Evolutionary conservation across 2,888 invertebrate species (phyloP).

Genomic region (Lasioglossum villosulum): DNA sequence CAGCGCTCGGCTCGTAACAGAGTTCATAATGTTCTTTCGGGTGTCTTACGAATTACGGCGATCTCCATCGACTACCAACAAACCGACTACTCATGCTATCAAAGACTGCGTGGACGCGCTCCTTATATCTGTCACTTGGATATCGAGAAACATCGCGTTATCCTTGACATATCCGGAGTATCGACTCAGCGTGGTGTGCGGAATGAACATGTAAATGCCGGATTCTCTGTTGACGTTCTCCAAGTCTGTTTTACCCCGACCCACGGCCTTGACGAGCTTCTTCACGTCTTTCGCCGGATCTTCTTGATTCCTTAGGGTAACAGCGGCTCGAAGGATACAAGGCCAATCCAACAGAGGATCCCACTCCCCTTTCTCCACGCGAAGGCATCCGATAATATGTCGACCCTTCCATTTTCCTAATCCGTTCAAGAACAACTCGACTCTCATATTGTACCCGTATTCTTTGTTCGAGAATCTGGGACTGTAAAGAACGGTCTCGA

Average conservation of each 20-base stretch:
- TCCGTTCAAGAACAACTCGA: conserved; percentile 90
- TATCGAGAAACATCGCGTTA: conserved; percentile 87
- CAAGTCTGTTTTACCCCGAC: conserved; percentile 50
- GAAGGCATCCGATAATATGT: conserved; percentile 89
- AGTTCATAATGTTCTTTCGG: background rate
- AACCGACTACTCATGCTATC: conserved; percentile 4
- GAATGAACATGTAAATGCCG: conserved; percentile 87
- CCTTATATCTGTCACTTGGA: conserved; percentile 81
- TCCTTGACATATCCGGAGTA: conserved; percentile 86
- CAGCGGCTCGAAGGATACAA: conserved; percentile 88
- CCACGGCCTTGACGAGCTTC: conserved; percentile 77
- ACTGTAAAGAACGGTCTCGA: conserved; percentile 88
- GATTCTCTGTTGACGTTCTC: conserved; percentile 72
- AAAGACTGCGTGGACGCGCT: conserved; percentile 50
- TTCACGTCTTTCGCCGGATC: conserved; percentile 85
- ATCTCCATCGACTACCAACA: background rate
- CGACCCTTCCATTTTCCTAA: conserved; percentile 91
- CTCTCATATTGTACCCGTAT: conserved; percentile 91
- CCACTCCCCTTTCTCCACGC: conserved; percentile 89
- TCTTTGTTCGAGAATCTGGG: conserved; percentile 89
- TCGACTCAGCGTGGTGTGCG: conserved; percentile 88
- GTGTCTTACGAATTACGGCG: background rate
- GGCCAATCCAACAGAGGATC: conserved; percentile 91
- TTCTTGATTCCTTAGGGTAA: conserved; percentile 88
- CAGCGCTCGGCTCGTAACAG: too few relatives aligned